Base-by-base conservation (phyloP, 1,140 invertebrate species). In the Zophobas atratus region DNA sequence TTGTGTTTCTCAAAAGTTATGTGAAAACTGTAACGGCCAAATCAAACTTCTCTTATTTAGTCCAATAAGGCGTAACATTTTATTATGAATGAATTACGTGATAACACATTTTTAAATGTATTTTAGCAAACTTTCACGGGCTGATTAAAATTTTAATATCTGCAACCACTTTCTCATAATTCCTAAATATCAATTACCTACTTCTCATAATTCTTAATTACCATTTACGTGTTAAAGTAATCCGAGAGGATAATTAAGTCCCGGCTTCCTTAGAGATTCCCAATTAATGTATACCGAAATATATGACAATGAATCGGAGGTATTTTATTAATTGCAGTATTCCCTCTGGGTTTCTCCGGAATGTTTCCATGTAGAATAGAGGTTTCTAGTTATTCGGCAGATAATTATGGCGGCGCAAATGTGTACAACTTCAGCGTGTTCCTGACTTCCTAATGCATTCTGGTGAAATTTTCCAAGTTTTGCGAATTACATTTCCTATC, bases 221-320 rank as follows among this genome's bases (percentile, higher is more conserved):
- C 43, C n/a, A n/a, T n/a, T n/a, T n/a, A 46, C 43, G 43, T 46
- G 43, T 6, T 3, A 6, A 2, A 2, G 43, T 3, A 46, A 3
- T 6, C 43, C 6, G 43, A 2, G 6, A 46, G 43, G 43, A 46
- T 53, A 53, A 53, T 53, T 53, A 53, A 53, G 49, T 53, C 49
- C 5, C 49, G 3, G 49, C 20, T n/a, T 53, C 49, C 49, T 53
- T 53, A 53, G 49, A 38, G 56, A 38, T 39, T 60, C 0, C 35
- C 38, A 60, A 60, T 60, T 57, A 57, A 57, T 57, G 55, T 57
- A 57, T 57, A 35, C 5, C 55, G 33, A 57, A 57, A 36, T 57
- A 57, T 57, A 35, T 57, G 55, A 36, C 55, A 57, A 34, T 57
- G 55, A 35, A 57, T 33, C 43, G 43, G 43, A 46, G 43, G 43